Evolutionary conservation across 2,797 vertebrate species (phyloP).

Genomic region (Bucorvus abyssinicus): DNA sequence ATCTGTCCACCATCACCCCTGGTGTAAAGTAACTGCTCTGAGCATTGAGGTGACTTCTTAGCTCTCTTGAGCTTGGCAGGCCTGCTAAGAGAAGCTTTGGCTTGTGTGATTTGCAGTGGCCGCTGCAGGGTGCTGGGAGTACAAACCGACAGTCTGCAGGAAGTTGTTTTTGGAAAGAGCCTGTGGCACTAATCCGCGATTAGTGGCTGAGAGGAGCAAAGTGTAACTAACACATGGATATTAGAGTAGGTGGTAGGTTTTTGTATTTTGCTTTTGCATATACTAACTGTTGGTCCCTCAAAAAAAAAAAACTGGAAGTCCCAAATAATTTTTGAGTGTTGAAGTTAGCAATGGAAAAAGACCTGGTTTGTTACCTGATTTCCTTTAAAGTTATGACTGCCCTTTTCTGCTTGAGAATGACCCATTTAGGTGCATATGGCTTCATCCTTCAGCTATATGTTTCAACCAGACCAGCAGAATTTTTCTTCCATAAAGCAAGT

Average conservation of each 20-base stretch:
- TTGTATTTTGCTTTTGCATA: background rate
- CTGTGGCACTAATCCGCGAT: background rate
- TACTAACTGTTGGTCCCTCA: background rate
- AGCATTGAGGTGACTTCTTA: background rate
- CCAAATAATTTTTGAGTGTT: background rate
- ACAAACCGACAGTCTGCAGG: background rate
- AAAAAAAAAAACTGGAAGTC: background rate
- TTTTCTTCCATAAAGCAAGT: background rate
- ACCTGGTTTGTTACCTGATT: background rate
- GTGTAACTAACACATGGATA: rapidly evolving
- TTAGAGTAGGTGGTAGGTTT: background rate
- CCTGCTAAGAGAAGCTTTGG: background rate
- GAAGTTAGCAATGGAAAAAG: background rate
- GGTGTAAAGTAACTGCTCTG: background rate
- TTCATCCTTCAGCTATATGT: background rate
- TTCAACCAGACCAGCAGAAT: background rate
- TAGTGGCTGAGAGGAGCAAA: background rate
- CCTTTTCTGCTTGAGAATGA: background rate
- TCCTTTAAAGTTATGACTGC: background rate
- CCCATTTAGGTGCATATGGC: background rate
- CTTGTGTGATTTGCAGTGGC: background rate
- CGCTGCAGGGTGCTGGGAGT: background rate
- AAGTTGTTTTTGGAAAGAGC: background rate
- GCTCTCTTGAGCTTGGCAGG: background rate
- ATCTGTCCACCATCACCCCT: background rate